Evolutionary conservation across 2,888 invertebrate species (phyloP), one percentile per base, ranked within the genome.

Genomic region (Campaea margaritaria): DNA sequence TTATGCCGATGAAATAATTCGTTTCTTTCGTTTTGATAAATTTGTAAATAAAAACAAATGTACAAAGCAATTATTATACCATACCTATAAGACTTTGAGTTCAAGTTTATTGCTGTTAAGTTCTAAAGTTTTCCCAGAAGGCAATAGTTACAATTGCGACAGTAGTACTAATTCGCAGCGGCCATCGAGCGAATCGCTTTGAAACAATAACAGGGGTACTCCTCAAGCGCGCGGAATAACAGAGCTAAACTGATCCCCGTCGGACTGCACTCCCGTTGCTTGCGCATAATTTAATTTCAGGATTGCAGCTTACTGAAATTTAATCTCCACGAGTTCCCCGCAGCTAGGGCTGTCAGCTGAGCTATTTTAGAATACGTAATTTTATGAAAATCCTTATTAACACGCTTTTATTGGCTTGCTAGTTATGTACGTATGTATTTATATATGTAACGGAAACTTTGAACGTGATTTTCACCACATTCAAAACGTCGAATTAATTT

Each of bases 261-360:
- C 21, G 69, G 70, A 70, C 70, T 67, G 71, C 67, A 78, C 67
- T 64, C 68, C 62, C 65, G 64, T 72, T 69, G 79, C 78, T 83
- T 75, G 68, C 77, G 75, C 78, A 76, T 85, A 84, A 86, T 83
- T 86, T 79, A 79, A 86, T 87, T 79, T 74, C 69, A 61, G 72
- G 67, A 75, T 81, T 82, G 79, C 77, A 81, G 79, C 78, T 81
- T 77, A 78, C 79, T 78, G 76, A 78, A 85, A 85, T 83, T 79
- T 81, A 78, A 82, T 82, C 78, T 79, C 64, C 27, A 58, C 64
- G 50, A 59, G 56, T 47, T 56, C 11, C 5, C 39, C 15, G 8
- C n/a, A 39, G 11, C 16, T 43, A 56, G 52, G 61, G 57, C 16
- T 57, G 13, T 9, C 53, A 36, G 12, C 36, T 3, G 31, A 31